A percentile compares a stretch with the other conserved stretches of the same genome.
Evolutionary conservation across 2,797 vertebrate genomes (phyloP).

Genomic region (Megalops cyprinoides): DNA sequence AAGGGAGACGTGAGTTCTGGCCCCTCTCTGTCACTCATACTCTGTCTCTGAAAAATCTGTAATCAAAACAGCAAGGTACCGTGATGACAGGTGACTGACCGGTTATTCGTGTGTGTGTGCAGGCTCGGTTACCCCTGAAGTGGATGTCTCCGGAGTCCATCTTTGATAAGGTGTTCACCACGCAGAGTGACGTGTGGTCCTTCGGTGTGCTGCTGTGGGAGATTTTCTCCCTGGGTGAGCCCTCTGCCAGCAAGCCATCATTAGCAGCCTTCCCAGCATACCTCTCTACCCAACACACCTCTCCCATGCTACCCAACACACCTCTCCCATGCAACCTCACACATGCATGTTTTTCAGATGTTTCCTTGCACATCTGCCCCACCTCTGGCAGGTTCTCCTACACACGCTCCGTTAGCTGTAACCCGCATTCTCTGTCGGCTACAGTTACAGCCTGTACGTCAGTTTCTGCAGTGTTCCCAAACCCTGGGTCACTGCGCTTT

Average conservation of each 20-base stretch:
- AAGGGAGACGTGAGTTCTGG: constrained; percentile 91
- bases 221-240: constrained; percentile 93
- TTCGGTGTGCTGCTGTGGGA: constrained; percentile 94
- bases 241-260: background rate
- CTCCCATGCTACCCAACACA: no score
- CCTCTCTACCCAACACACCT: background rate
- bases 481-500: no score
- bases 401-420: no score
- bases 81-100: constrained; percentile 22
- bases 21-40: background rate
- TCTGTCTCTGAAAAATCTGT: background rate
- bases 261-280: background rate
- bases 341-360: no score
- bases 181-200: constrained; percentile 96
- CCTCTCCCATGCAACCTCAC: no score
- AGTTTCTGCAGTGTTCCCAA: no score
- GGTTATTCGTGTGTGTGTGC: constrained; percentile 44
- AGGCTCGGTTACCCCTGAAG: constrained; percentile 93
- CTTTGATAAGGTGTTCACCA: constrained; percentile 96
- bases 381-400: no score
- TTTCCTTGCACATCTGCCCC: no score
- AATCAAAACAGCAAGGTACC: background rate
- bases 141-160: constrained; percentile 99
- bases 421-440: no score
- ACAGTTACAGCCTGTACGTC: no score